Evolutionary conservation across 2,888 invertebrate species (phyloP), one percentile per base, ranked within the genome.

Genomic region (Microdon myrmicae): DNA sequence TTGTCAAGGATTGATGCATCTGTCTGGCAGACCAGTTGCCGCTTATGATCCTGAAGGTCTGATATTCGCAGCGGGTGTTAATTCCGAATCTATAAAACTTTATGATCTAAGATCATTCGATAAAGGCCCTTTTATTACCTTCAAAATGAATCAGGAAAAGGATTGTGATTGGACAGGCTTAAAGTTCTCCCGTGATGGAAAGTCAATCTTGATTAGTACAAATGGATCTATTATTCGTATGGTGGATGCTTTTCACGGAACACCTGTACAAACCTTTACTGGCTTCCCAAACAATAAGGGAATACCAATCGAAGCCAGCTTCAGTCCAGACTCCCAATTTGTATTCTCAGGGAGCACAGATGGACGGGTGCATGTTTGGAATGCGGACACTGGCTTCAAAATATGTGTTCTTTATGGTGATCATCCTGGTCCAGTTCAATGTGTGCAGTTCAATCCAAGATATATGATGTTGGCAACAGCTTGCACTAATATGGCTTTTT

Each of bases 161-260:
- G 96, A 96, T 77, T 96, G 95, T 82, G 97, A 99, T 75, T 99
- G 98, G 98, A 98, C 97, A 2, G 96, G 96, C 7, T 81, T 99
- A 38, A 97, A 97, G 75, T 98, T 99, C 80, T 96, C 96, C 47
- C 87, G 96, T 19, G 97, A 99, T 83, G 98, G 98, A 3, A 98
- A 97, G 83, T 92, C 94, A 5, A 97, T 99, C 75, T 82, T 99
- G 47, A 92, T 99, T 64, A 96, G 96, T 68, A 99, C 98, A 54
- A 97, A 97, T 81, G 96, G 97, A 28, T 93, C 93, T 31, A 90
- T 95, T 43, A 95, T 98, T 68, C 84, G 96, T 60, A 82, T 98
- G 49, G 92, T 98, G 10, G 97, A 99, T 82, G 96, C 98, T 28
- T 99, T 97, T 77, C 92, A 96, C 79, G 98, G 98, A n/a, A 94